Conservation (phyloP, 2,113 vertebrate species). For the Lipotes vexillifer region DNA sequence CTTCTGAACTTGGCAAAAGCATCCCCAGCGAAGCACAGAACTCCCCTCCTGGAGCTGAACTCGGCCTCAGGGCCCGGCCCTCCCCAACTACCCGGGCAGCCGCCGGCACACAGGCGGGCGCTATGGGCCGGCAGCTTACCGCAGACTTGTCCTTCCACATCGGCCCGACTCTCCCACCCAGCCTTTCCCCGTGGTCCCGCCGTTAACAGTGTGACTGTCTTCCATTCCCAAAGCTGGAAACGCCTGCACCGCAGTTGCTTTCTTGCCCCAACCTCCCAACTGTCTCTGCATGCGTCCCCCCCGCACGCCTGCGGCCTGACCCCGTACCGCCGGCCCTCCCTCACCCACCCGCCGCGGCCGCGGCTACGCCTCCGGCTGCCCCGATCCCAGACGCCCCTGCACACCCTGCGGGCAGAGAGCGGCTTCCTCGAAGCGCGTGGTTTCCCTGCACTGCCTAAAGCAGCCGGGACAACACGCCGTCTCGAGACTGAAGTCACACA, state of each 20-base stretch:
- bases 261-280: neutral
- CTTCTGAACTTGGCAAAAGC: neutral
- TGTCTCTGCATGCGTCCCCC: neutral
- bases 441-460: neutral
- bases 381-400: neutral
- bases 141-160: neutral
- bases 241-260: neutral
- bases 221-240: neutral
- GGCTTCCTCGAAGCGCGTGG: neutral
- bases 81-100: too few relatives aligned
- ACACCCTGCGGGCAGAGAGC: neutral
- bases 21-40: neutral
- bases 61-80: neutral
- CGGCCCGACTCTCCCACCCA: neutral
- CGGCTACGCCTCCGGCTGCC: neutral
- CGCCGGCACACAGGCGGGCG: accelerated
- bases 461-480: neutral
- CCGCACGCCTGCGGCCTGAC: neutral
- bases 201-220: neutral
- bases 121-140: neutral
- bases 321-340: too few relatives aligned
- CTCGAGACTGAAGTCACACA: neutral
- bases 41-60: neutral
- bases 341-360: neutral
- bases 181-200: neutral